Evolutionary conservation across 2,113 vertebrate genomes (phyloP), one percentile per base, ranked within the genome.

Genomic region (Ellobius talpinus): DNA sequence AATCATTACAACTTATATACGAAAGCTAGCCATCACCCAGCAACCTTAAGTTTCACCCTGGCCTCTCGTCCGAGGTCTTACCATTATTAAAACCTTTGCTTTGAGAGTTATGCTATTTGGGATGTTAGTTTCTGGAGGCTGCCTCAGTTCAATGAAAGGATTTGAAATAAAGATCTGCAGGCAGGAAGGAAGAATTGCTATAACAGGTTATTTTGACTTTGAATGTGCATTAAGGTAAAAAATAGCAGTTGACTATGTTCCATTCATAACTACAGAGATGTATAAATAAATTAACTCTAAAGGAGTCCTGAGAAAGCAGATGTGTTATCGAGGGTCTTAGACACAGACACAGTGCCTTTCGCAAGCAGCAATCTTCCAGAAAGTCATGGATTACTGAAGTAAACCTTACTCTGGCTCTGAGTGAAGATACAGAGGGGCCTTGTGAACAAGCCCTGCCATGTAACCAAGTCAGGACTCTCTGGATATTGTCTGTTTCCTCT

Each of bases 161-260:
- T 78, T 77, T 70, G 70, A 93, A 93, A 86, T 88, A 88, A 93
- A 79, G 29, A 79, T 66, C n/a, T 93, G 33, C 36, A 66, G 39
- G 42, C 82, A 50, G 24, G 66, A 21, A 79, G 26, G 7, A 93
- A 52, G 31, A 72, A 65, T 89, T 29, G 55, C 50, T 77, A 1
- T 50, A 79, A 81, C 36, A 79, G 9, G 17, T 65, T 63, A 84
- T 68, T 82, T 68, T 89, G 55, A 97, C 92, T 97, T 76, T 93
- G 63, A 92, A 70, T 29, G 82, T 85, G 68, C 33, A 91, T 61
- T 68, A 93, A 89, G 36, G 68, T 47, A 58, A 95, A 88, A 85
- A 93, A 66, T 26, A 79, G 68, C 33, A 85, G 87, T 45, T 52
- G 19, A 89, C 21, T 50, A 31, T 36, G 26, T 52, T 63, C 14